Conservation (phyloP, 2,113 vertebrate species). For the Pseudois nayaur region DNA sequence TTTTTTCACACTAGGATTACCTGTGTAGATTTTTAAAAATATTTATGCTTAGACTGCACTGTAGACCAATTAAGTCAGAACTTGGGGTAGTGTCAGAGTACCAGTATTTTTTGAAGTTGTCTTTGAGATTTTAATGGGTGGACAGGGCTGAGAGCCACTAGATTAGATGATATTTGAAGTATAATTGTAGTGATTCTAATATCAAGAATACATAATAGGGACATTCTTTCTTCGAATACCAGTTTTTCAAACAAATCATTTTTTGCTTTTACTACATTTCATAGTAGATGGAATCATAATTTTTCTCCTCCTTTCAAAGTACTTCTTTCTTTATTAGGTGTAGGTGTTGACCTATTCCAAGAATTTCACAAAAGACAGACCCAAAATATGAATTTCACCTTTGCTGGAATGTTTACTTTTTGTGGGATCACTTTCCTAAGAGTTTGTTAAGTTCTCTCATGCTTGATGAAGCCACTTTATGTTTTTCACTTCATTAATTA, state of each 20-base stretch:
- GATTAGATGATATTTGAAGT: background rate
- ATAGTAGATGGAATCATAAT: background rate
- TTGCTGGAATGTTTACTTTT: background rate
- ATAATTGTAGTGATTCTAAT: background rate
- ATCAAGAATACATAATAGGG: background rate
- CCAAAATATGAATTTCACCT: background rate
- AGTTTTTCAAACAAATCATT: conserved; percentile 7
- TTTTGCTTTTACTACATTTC: background rate
- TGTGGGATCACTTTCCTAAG: background rate
- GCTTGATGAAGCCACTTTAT: background rate
- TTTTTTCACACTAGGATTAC: background rate
- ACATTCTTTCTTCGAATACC: background rate
- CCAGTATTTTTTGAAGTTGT: background rate
- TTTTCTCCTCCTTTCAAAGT: conserved; percentile 10
- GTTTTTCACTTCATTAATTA: conserved; percentile 1
- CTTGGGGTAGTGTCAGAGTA: background rate
- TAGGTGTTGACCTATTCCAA: background rate
- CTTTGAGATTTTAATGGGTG: background rate
- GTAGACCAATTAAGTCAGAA: background rate
- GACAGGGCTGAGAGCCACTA: background rate
- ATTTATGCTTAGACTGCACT: background rate
- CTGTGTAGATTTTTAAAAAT: background rate
- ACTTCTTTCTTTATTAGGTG: background rate
- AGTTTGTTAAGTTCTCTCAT: background rate
- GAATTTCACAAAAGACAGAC: conserved; percentile 5